phyloP scores from a whole-genome alignment of 2,888 invertebrate genomes.

The Troides aeacus region DNA sequence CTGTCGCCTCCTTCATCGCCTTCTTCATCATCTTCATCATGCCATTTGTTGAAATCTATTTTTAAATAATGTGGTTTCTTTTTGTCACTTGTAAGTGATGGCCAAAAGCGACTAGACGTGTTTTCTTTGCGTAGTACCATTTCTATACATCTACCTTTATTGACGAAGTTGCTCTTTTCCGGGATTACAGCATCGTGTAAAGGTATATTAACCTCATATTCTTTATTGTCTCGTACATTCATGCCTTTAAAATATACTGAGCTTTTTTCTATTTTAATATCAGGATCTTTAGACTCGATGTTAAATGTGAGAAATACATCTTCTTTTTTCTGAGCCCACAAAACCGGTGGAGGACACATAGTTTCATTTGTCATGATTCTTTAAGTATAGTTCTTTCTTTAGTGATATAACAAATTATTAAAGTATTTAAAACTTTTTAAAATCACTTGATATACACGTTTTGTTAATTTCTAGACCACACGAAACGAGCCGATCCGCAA shows the following conservation, averaged over 20 bases:
- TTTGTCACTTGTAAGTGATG: constrained; percentile 90
- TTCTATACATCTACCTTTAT: constrained; percentile 88
- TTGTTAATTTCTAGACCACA: constrained; percentile 34
- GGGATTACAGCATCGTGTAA: constrained; percentile 90
- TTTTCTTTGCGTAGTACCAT: constrained; percentile 86
- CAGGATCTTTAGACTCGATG: constrained; percentile 93
- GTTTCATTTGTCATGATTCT: constrained; percentile 73
- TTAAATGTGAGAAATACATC: constrained; percentile 93
- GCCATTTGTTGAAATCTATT: constrained; percentile 98
- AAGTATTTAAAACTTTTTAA: background rate
- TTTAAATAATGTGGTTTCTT: constrained; percentile 97
- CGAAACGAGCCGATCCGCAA: constrained; percentile 17
- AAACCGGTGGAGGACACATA: constrained; percentile 87
- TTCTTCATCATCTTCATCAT: constrained; percentile 97
- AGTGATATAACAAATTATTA: background rate
- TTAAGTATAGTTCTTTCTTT: constrained; percentile 13
- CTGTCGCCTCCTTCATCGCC: constrained; percentile 82
- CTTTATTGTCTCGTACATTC: constrained; percentile 90
- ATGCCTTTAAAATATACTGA: constrained; percentile 91
- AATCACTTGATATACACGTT: constrained; percentile 14
- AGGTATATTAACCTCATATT: constrained; percentile 92
- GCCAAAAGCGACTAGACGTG: constrained; percentile 91
- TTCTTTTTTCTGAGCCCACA: constrained; percentile 95
- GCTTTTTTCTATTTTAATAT: constrained; percentile 87
- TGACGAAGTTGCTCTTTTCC: constrained; percentile 86